Base-by-base conservation (phyloP, 2,888 invertebrate genomes). In the Encarsia formosa region DNA sequence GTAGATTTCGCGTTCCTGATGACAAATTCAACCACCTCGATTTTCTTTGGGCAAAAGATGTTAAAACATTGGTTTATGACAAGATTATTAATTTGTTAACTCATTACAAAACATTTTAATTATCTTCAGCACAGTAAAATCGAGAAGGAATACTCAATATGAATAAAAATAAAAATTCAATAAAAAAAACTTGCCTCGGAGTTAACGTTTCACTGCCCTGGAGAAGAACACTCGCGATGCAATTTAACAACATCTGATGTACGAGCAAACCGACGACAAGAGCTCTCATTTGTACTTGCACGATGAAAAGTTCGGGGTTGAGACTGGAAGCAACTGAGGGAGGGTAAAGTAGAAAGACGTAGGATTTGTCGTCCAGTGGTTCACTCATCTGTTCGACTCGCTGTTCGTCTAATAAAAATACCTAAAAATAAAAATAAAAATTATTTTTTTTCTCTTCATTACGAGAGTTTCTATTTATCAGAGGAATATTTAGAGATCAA, bases 171-270 rank as follows among this genome's bases (percentile, higher is more conserved):
- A n/a, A n/a, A n/a, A n/a, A n/a, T n/a, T n/a, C n/a, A n/a, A n/a
- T n/a, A n/a, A n/a, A n/a, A n/a, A n/a, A 11, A 16, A 40, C 24
- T 29, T 48, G 71, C 73, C 86, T 81, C 11, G 83, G 81, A 61
- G 84, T 80, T 13, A 83, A 78, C 59, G 83, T 80, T 13, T 79
- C 77, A 1, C 81, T 80, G 3, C 87, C 85, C 66, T 92, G 90
- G 34, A 95, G 80, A 16, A 96, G 77, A 15, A 95, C 79, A 63
- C 88, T 89, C 3, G 92, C 94, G 54, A 95, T 85, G 47, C 93
- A 88, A 76, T 95, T 95, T 26, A 95, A 80, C 46, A 95, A 77
- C 81, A 95, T 89, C 76, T 95, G 94, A 73, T 95, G 94, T 5
- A 94, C 91, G 59, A 95, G 72, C 52, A 96, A 80, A 2, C 94